Base-by-base conservation (phyloP, 2,797 vertebrate species). In the Cheirogaleus major region DNA sequence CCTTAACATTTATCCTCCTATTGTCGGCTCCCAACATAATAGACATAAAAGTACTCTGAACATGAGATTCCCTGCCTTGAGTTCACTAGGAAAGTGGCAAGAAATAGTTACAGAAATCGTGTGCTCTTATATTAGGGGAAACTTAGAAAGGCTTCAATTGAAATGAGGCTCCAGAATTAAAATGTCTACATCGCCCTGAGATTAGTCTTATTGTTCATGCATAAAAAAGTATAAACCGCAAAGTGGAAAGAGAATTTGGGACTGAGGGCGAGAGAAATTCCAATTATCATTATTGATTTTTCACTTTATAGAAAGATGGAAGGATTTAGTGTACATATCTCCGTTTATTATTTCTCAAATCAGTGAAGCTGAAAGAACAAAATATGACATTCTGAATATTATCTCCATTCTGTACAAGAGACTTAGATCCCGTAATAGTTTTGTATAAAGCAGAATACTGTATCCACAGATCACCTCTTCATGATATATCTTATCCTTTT, bases 261-360 rank as follows among this genome's bases (percentile, higher is more conserved):
- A 22, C 41, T 96, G 13, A 93, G 50, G 70, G 92, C 96, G 48
- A 63, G 9, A 1, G n/a, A 61, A 91, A 73, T 80, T 96, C 89
- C 13, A 3, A 59, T 96, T 83, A 89, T 89, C 97, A 81, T 30
- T 90, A 92, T 80, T 2, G 30, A 76, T 89, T 96, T 93, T 96
- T 92, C n/a, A 87, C 93, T 97, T 97, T 89, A 82, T 48, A 75
- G 83, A 73, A 65, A 95, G 82, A 89, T 35, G 1, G 41, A 35
- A n/a, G 45, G n/a, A 89, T 89, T 52, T 63, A 50, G 35, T 22
- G 35, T 65, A 35, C 45, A 22, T 12, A 45, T 78, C 45, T 38
- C 38, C 23, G 12, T n/a, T 57, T 48, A 89, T n/a, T 59, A 75
- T 50, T 32, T 78, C 45, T 88, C 70, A 88, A 45, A 22, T 13